Percentiles rank a stretch among this genome's conserved stretches.
Conservation (phyloP, 2,797 vertebrate genomes). For the Enteromius treurensis region DNA sequence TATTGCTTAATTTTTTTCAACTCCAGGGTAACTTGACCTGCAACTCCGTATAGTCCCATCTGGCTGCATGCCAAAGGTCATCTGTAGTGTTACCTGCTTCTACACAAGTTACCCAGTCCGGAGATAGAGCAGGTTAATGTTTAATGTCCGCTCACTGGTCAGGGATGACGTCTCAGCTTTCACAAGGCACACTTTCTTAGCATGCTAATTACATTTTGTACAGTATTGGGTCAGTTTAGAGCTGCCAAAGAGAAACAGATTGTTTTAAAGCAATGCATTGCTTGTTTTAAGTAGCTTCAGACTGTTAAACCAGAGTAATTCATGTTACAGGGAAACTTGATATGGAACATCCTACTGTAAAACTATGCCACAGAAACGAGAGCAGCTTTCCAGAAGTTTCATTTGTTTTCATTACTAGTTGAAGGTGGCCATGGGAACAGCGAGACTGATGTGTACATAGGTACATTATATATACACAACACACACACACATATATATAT, state of each 20-base stretch:
- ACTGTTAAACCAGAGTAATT: constrained; percentile 36
- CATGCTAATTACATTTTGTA: constrained; percentile 13
- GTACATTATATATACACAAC: too few species aligned
- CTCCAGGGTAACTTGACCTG: constrained; percentile 12
- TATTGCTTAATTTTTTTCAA: not conserved
- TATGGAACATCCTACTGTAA: constrained; percentile 36
- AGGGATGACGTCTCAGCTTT: constrained; percentile 57
- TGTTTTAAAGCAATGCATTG: not conserved
- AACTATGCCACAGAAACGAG: constrained; percentile 28
- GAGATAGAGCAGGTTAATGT: constrained; percentile 71
- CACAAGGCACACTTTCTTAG: constrained; percentile 46
- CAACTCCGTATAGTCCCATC: not conserved
- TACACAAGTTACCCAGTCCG: constrained; percentile 31
- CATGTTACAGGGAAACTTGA: constrained; percentile 44
- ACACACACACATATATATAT: too few species aligned
- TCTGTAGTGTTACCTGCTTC: constrained; percentile 24
- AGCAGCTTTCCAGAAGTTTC: not conserved
- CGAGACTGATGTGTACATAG: too few species aligned
- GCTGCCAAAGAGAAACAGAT: not conserved
- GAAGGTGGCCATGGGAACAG: constrained; percentile 21
- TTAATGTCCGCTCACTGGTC: constrained; percentile 68
- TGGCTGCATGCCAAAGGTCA: constrained; percentile 56
- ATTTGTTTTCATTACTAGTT: constrained; percentile 8
- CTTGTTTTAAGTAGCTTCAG: not conserved
- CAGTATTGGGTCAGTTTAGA: not conserved